Percentiles rank a stretch among this genome's conserved stretches.
Conservation (phyloP, 2,113 vertebrate species). For the Clupea harengus region DNA sequence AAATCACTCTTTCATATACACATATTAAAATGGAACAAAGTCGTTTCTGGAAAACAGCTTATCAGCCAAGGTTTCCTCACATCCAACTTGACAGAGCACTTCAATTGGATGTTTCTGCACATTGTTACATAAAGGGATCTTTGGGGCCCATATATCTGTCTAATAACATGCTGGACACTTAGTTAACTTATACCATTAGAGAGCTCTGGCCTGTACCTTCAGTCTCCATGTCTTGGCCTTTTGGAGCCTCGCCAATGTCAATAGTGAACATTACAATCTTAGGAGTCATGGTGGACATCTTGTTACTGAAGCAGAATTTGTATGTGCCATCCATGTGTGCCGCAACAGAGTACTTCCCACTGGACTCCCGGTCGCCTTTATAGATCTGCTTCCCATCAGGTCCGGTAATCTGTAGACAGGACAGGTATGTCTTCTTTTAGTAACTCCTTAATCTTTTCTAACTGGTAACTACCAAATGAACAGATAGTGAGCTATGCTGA, state of each 20-base stretch:
- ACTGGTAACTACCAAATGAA: neutral
- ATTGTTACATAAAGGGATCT: too few relatives aligned
- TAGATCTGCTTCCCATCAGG: constrained; percentile 96
- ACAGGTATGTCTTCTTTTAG: neutral
- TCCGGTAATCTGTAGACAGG: constrained; percentile 82
- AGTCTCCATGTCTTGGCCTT: constrained; percentile 96
- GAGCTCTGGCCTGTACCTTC: constrained; percentile 77
- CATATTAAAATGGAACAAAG: neutral
- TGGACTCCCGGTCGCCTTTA: constrained; percentile 95
- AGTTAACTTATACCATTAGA: neutral
- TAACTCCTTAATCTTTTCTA: neutral
- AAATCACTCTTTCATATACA: neutral
- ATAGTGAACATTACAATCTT: constrained; percentile 99
- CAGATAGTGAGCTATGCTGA: neutral
- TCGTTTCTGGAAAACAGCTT: neutral
- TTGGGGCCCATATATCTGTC: neutral
- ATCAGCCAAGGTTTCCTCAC: neutral
- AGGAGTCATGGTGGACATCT: constrained; percentile 99
- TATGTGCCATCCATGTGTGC: constrained; percentile 98
- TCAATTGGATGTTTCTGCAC: neutral
- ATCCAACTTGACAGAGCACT: neutral
- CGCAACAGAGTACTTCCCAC: constrained; percentile 95
- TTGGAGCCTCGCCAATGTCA: constrained; percentile 94
- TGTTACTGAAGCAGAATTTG: constrained; percentile 98
- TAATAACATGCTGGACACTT: neutral